Base-by-base conservation (phyloP, 2,888 invertebrate species). In the Athetis lepigone region DNA sequence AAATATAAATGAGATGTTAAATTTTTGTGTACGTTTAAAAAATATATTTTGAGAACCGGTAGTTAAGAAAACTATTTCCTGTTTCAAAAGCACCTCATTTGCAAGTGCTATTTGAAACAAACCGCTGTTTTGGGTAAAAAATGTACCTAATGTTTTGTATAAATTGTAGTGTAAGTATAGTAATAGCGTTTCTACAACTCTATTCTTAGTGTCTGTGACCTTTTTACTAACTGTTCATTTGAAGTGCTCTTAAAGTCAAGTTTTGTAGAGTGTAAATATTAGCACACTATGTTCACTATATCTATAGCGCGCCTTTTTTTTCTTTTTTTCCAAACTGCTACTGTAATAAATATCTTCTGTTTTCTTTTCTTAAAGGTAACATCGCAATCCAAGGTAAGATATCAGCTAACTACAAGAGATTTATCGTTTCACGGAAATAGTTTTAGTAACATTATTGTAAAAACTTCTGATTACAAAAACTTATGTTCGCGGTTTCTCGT, bases 361-460 rank as follows among this genome's bases (percentile, higher is more conserved):
- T 72, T 70, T 71, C 66, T 79, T 78, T 60, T 77, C 77, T 76
- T 76, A 61, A 78, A 76, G 79, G 76, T 76, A 76, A 78, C 75
- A 49, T 45, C 76, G 42, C 66, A 56, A 52, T 47, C 55, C 19
- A 27, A 76, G 76, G 76, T 76, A 78, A 76, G 76, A 50, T 58
- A 37, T 8, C 74, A 56, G 29, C 70, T 40, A 52, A 55, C 57
- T 65, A n/a, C 27, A 66, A 61, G 59, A 51, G 45, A 51, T 57
- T 19, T 49, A 13, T 19, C 36, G 29, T 45, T 37, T 19, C 18
- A 33, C 13, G 6, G n/a, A 47, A 19, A 19, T 33, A 33, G 2
- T 33, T n/a, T 36, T 36, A 36, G 8, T 11, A 25, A 27, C 9
- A 42, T 19, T 3, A 7, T 8, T 13, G 18, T 11, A 3, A 11